Base-by-base conservation (phyloP, 2,797 vertebrate species). In the Tauraco hartlaubi region DNA sequence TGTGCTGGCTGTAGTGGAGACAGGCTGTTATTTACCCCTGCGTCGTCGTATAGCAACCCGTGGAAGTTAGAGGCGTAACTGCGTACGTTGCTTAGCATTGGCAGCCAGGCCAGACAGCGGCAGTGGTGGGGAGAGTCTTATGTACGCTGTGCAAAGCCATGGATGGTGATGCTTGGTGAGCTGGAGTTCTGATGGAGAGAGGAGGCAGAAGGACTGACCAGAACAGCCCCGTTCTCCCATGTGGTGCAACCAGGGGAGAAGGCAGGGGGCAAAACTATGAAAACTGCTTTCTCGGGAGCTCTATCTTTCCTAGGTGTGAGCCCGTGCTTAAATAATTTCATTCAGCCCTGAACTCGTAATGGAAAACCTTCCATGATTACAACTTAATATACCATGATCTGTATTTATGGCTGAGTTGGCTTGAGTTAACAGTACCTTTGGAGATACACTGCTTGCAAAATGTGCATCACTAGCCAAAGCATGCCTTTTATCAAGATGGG, bases 401-500 rank as follows among this genome's bases (percentile, higher is more conserved):
- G 52, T 92, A 49, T 90, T 88, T 91, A 82, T 74, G 91, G 68
- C 79, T 76, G 82, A 79, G 85, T 79, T 96, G 92, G 91, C 92
- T 91, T 72, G 54, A 92, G 55, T 95, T 96, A 94, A 91, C 88
- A 95, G 79, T 86, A 52, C 85, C 20, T 92, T 72, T 44, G 72
- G 89, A 96, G 87, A 94, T 96, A 88, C 2, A n/a, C 58, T 86
- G 73, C 90, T 96, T 94, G 91, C 95, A 96, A 94, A 96, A 94
- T 68, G 83, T 43, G 52, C 29, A 59, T 23, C 82, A 62, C 76
- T 78, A 96, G 95, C 87, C 91, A 95, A 95, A 94, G 73, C 67
- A 94, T 73, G 85, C 78, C 82, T 94, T 96, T 94, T 97, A 97
- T 97, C 95, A 94, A 91, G 91, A 92, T 86, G 69, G 25, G 62